Evolutionary conservation across 2,888 invertebrate genomes (phyloP), one percentile per base, ranked within the genome.

Genomic region (Morpho achilles): DNA sequence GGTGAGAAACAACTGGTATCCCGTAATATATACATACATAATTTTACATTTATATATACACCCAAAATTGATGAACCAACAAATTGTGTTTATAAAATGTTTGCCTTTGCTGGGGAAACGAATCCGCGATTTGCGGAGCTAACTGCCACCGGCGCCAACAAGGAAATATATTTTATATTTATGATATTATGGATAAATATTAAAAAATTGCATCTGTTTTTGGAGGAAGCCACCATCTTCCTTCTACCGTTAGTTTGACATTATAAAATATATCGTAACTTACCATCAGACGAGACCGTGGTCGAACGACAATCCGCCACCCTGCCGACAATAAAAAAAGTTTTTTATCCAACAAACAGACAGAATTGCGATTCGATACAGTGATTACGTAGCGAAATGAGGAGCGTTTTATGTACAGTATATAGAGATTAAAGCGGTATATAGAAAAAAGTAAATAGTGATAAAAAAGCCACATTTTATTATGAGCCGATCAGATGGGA

Each of bases 391-490:
- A 58, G 62, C 49, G 50, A 62, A 63, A 69, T 70, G 71, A 69
- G 67, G 62, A 63, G 64, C 63, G 67, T 60, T 63, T 66, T 72
- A 57, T 72, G 63, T 62, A 62, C 60, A 55, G 71, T 79, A 82
- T 68, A 76, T 80, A 69, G 69, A 76, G 79, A 80, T 81, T 81
- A 78, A 77, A 72, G 45, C 61, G 59, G 65, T 73, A 88, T 77
- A 87, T 88, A 88, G 87, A 89, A 88, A 90, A 89, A 89, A 87
- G 87, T 88, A 89, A 79, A 89, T 89, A 87, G 80, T 84, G 85
- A 84, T 87, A 88, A 89, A 90, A 89, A 90, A 85, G 80, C 81
- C 86, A 82, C 87, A 87, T 87, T 89, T 89, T 89, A 87, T 87
- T 90, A 89, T 88, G 87, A 87, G 77, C 77, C 81, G 83, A 87